Evolutionary conservation across 2,797 vertebrate genomes (phyloP), one percentile per base, ranked within the genome.

Genomic region (Thalassophryne amazonica): DNA sequence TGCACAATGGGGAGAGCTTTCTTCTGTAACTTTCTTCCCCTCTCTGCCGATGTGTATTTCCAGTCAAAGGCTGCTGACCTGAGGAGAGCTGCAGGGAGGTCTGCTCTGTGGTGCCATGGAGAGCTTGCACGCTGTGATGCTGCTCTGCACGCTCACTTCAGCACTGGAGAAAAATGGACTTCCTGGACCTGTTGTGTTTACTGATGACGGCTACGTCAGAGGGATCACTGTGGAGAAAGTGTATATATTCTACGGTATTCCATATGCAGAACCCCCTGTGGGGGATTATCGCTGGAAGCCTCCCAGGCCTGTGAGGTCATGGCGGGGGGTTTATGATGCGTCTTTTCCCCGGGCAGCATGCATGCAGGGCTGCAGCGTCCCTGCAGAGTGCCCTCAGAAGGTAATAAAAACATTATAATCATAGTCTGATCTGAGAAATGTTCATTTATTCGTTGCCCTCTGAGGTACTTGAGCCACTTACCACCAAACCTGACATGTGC

Each of bases 241-340:
- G 18, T 50, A 89, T 14, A 52, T 87, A 21, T 92, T 92, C 76
- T 90, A 87, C 13, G 91, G 91, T 39, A 65, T 92, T 16, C 88
- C 83, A 0, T 92, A 88, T 3, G 89, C 91, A 3, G 86, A 77
- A 11, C 89, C 90, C 1, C 91, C 91, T 6, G 62, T 86, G 3
- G 87, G 88, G 3, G 61, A 69, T 0, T 84, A 80, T 24, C 86
- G 91, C 17, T 92, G 91, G 91, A 85, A 86, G 57, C 57, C 87
- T 18, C 89, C 91, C 4, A 53, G 80, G 40, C 60, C 84, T 0
- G 65, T 70, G 40, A 85, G 54, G 38, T 78, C 81, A 6, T 88
- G 89, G 89, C 4, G 7, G 0, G 78, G 79, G 21, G 53, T 85
- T 5, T 88, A 91, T 11, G 73, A 91, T 3, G 89, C 87, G 43